Conservation (phyloP, 1,140 invertebrate genomes). For the Campoletis sonorensis region DNA sequence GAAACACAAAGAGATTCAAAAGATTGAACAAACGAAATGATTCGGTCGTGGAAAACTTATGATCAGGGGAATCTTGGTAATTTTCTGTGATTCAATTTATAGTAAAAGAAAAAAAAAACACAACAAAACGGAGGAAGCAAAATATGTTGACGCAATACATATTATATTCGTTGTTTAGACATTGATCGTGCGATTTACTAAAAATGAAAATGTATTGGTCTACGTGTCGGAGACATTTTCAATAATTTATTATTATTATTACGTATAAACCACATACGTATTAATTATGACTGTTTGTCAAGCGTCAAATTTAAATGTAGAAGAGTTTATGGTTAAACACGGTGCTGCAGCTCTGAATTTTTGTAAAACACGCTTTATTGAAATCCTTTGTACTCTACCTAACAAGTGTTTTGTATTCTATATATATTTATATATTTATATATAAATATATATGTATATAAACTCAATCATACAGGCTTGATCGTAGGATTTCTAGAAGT, state of each 20-base stretch:
- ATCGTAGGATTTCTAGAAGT: too few species aligned
- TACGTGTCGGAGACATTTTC: background rate
- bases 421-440: background rate
- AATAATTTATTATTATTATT: slow-evolving; percentile 8
- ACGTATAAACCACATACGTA: background rate
- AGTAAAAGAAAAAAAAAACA: background rate
- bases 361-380: slow-evolving; percentile 6
- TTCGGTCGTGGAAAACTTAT: background rate
- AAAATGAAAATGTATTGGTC: slow-evolving; percentile 5
- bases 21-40: background rate
- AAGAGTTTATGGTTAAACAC: slow-evolving; percentile 18
- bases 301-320: background rate
- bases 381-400: slow-evolving; percentile 14
- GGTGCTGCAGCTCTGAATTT: slow-evolving; percentile 31
- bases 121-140: background rate
- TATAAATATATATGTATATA: slow-evolving; percentile 28
- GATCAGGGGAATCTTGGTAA: slow-evolving; percentile 28
- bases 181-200: slow-evolving; percentile 21
- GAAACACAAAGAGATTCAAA: background rate
- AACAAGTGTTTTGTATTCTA: slow-evolving; percentile 15
- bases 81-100: slow-evolving; percentile 45
- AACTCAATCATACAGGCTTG: background rate
- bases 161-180: slow-evolving; percentile 33
- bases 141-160: slow-evolving; percentile 2
- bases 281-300: background rate